Evolutionary conservation across 2,797 vertebrate genomes (phyloP).

Genomic region (Rhabdophis nuchalis): DNA sequence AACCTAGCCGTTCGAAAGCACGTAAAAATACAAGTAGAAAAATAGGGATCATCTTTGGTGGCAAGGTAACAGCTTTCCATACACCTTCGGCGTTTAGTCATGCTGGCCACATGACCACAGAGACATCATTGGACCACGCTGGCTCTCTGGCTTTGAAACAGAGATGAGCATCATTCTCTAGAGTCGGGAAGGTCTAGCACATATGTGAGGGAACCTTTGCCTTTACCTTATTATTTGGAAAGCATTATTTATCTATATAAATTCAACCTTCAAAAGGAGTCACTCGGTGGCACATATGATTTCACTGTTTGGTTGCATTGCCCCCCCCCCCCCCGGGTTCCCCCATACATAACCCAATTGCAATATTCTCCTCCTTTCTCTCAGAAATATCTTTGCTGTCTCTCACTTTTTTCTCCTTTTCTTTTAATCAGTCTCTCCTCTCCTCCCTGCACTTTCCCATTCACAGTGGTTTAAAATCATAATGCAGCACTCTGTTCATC

Average conservation of each 20-base stretch:
- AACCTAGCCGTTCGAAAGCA: no score
- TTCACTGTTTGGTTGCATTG: background rate
- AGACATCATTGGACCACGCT: no score
- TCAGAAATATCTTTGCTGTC: background rate
- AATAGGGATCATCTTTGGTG: no score
- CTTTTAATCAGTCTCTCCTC: background rate
- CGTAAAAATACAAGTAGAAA: no score
- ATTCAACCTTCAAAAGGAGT: background rate
- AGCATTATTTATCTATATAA: background rate
- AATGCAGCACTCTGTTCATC: conserved; percentile 1
- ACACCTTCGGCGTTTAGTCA: no score
- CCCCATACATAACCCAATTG: background rate
- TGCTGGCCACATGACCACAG: no score
- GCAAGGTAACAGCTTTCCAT: no score
- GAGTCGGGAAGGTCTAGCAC: no score
- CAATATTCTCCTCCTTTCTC: background rate
- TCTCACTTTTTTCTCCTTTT: background rate
- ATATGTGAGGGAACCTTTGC: no score
- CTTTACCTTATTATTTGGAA: no score
- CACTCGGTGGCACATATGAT: background rate
- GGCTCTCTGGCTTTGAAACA: no score
- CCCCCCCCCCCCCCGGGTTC: background rate
- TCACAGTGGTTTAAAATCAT: background rate
- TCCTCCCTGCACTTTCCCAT: background rate
- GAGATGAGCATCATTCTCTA: no score